Conservation (phyloP, 2,888 invertebrate species). For the Idaea dimidiata region DNA sequence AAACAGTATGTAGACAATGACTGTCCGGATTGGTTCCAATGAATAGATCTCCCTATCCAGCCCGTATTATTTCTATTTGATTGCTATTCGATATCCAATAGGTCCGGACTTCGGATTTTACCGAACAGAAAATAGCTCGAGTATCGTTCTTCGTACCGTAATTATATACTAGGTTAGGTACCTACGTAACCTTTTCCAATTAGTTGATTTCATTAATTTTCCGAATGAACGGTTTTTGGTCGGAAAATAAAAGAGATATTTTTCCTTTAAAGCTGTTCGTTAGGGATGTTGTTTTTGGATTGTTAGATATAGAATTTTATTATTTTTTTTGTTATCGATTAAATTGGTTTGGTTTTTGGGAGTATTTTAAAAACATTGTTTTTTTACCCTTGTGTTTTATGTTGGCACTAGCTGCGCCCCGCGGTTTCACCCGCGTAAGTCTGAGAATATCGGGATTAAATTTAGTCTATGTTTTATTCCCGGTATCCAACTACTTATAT, state of each 20-base stretch:
- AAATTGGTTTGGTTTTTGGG: neutral
- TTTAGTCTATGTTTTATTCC: no score
- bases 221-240: neutral
- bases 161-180: neutral
- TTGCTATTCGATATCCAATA: neutral
- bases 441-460: no score
- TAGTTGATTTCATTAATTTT: conserved; percentile 1
- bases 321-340: neutral
- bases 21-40: neutral
- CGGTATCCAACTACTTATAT: no score
- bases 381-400: no score
- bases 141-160: neutral
- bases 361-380: no score
- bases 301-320: neutral
- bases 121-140: neutral
- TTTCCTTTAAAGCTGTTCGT: neutral
- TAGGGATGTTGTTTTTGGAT: neutral
- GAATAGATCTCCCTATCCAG: neutral
- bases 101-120: neutral
- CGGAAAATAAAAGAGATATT: neutral
- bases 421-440: no score
- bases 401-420: no score
- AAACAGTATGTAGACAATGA: neutral
- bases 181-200: neutral
- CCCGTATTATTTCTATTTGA: neutral